phyloP scores from a whole-genome alignment of 2,797 vertebrate species.

The Cyprinella venusta region DNA sequence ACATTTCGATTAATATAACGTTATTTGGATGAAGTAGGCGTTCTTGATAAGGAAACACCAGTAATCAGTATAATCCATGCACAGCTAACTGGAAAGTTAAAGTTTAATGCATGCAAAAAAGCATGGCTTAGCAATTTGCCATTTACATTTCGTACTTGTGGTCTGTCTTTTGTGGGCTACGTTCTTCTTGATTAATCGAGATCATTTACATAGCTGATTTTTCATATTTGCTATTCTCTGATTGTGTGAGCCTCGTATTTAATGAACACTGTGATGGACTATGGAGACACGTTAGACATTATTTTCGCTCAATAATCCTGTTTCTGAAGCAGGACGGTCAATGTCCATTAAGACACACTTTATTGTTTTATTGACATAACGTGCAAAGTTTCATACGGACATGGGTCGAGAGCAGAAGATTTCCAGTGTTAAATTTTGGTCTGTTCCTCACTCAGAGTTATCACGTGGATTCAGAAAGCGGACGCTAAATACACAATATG shows the following conservation, averaged over 20 bases:
- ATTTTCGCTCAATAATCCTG: conserved; percentile 26
- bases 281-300: conserved; percentile 20
- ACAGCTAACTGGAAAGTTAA: conserved; percentile 70
- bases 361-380: conserved; percentile 5
- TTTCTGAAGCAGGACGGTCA: conserved; percentile 27
- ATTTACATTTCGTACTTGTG: conserved; percentile 66
- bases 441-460: background rate
- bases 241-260: conserved; percentile 44
- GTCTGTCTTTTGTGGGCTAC: conserved; percentile 44
- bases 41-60: conserved; percentile 67
- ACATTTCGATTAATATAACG: conserved; percentile 76
- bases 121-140: conserved; percentile 65
- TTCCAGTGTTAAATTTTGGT: background rate
- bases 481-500: background rate
- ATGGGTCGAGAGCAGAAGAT: too few relatives aligned
- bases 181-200: conserved; percentile 55
- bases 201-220: conserved; percentile 62
- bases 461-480: background rate
- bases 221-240: conserved; percentile 56
- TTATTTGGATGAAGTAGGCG: conserved; percentile 71
- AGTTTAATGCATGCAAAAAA: conserved; percentile 81
- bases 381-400: background rate
- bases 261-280: conserved; percentile 41
- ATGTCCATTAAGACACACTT: conserved; percentile 6
- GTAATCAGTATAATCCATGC: conserved; percentile 72